Evolutionary conservation across 2,888 invertebrate genomes (phyloP).

Genomic region (Drosophila mayaguana): DNA sequence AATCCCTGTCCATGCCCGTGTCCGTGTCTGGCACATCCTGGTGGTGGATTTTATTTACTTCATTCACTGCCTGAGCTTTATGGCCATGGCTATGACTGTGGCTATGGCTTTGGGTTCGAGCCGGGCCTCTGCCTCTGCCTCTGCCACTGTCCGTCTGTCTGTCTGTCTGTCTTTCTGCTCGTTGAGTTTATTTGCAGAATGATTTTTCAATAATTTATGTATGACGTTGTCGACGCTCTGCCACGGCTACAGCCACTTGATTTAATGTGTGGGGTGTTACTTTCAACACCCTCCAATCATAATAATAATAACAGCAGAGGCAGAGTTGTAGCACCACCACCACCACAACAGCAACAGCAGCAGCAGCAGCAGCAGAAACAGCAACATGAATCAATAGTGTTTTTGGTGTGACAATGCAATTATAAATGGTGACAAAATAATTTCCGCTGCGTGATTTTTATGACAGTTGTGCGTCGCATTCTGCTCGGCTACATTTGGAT

Average conservation of each 20-base stretch:
- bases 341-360: constrained; percentile 17
- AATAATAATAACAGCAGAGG: constrained; percentile 47
- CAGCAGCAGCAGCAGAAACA: constrained; percentile 27
- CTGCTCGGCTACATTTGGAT: constrained; percentile 63
- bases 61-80: constrained; percentile 7
- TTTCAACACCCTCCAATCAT: constrained; percentile 81
- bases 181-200: constrained; percentile 79
- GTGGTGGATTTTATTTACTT: constrained; percentile 74
- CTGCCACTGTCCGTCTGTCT: too few species aligned
- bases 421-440: constrained; percentile 84
- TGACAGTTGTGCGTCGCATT: constrained; percentile 81
- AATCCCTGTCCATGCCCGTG: constrained; percentile 14
- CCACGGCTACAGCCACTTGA: constrained; percentile 66
- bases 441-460: constrained; percentile 84
- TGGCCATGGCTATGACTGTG: constrained; percentile 1
- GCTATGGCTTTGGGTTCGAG: too few species aligned
- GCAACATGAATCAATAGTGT: constrained; percentile 34
- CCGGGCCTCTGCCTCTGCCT: constrained; percentile 7
- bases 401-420: constrained; percentile 82
- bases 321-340: constrained; percentile 13
- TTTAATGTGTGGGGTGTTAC: constrained; percentile 81
- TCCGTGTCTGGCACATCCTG: constrained; percentile 33
- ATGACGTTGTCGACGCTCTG: constrained; percentile 60
- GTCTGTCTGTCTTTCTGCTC: constrained; percentile 6
- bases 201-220: constrained; percentile 82